Evolutionary conservation across 2,113 vertebrate genomes (phyloP).

Genomic region (Triplophysa siluroides): DNA sequence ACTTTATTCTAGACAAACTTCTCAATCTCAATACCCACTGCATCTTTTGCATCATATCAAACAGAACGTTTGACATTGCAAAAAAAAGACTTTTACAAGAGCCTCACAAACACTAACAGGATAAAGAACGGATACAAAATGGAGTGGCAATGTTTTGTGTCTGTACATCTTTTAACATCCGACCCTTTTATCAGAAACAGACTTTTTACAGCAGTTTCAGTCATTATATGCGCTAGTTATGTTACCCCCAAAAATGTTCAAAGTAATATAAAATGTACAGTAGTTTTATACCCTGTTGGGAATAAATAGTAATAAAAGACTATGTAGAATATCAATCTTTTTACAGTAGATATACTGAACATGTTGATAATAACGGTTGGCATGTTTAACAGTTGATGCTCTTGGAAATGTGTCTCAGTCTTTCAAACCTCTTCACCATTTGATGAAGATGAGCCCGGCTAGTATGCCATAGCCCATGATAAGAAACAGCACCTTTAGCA

Average conservation of each 20-base stretch:
- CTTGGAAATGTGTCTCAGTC: too few relatives aligned
- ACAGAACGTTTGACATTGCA: neutral
- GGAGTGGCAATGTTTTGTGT: neutral
- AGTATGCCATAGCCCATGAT: conserved; percentile 82
- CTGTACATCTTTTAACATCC: neutral
- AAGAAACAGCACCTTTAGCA: conserved; percentile 90
- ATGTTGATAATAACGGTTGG: conserved; percentile 4
- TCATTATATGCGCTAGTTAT: too few relatives aligned
- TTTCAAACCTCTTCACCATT: conserved; percentile 75
- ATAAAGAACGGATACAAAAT: neutral
- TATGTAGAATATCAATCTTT: neutral
- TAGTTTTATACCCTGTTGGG: neutral
- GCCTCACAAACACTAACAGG: neutral
- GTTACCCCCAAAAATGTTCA: too few relatives aligned
- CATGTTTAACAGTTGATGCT: neutral
- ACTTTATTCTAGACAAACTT: neutral
- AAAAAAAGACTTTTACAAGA: neutral
- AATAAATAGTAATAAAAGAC: neutral
- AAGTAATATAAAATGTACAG: neutral
- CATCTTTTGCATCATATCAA: neutral
- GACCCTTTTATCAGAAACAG: too few relatives aligned
- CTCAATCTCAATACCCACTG: neutral
- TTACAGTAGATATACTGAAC: neutral
- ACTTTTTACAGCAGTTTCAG: too few relatives aligned
- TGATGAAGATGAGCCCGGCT: conserved; percentile 82